These are phyloP conservation scores for Megaptera novaeangliae DNA, from an alignment of 2,113 vertebrate species.

Conservation along the genomic window DNA sequence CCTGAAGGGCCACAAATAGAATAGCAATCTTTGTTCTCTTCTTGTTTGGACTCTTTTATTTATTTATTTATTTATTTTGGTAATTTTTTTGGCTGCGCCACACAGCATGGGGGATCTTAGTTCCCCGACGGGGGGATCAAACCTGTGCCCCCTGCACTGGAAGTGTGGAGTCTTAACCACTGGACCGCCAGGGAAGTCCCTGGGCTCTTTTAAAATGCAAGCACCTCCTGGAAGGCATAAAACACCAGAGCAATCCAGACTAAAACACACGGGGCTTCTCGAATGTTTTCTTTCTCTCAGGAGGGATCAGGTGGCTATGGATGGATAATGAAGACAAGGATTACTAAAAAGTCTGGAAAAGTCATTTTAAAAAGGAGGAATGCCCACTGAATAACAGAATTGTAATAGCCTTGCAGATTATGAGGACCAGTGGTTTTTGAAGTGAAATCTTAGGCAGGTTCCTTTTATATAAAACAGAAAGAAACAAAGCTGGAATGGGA, in stretches of 20 bases:
- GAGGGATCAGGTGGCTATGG: neutral
- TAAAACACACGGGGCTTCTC: neutral
- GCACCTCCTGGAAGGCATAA: neutral
- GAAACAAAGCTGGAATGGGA: neutral
- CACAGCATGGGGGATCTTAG: too few species aligned
- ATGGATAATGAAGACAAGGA: neutral
- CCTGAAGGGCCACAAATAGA: neutral
- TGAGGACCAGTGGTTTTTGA: neutral
- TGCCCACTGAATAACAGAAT: neutral
- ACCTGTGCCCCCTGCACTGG: too few species aligned
- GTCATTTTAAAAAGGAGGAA: neutral
- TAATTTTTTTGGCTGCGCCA: too few species aligned
- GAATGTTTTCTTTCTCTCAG: neutral
- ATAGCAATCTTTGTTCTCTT: conserved; percentile 1
- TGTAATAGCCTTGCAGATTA: neutral
- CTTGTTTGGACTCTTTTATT: neutral
- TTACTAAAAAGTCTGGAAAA: neutral
- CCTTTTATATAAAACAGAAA: neutral
- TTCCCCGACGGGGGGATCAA: too few species aligned
- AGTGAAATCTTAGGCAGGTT: neutral
- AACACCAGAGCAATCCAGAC: neutral
- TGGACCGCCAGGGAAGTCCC: too few species aligned
- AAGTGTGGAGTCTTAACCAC: too few species aligned
- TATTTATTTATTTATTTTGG: too few species aligned
- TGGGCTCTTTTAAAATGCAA: neutral